Base-by-base conservation (phyloP, 2,113 vertebrate species). In the Corythornis madagascariensis region DNA sequence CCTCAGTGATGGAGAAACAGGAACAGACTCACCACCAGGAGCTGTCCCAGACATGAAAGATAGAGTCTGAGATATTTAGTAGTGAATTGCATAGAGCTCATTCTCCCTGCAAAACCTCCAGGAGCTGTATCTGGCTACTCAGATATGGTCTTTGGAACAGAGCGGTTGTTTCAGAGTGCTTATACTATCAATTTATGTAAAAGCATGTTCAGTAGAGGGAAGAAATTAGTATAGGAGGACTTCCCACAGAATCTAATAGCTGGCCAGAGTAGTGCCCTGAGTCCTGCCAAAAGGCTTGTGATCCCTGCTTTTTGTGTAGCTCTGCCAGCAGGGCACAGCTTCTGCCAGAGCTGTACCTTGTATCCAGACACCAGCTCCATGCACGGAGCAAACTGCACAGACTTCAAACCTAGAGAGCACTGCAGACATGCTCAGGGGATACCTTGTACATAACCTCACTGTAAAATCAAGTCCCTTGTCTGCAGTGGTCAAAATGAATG, bases 111-210 rank as follows among this genome's bases (percentile, higher is more conserved):
- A 75, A 60, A 86, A 64, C 14, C 45, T 64, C n/a, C 29, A 15
- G 0, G 0, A 52, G 52, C 19, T 11, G 16, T 1, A 1, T 25
- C 53, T 66, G 66, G 57, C 43, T 64, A 20, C 66, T 82, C 40
- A 86, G 28, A 52, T 14, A 29, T 0, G 0, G 53, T 26, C 24
- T 22, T 42, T 20, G n/a, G 38, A 86, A 35, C 2, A 69, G 48
- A n/a, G 6, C 57, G 24, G 7, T 6, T 18, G 29, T n/a, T 83
- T 81, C 17, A 75, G 18, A 40, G 40, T 43, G 29, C 12, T 78
- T 61, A 35, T 48, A 17, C 29, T 56, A 48, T 40, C 53, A 56
- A 11, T 6, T 77, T 8, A 10, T 35, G 57, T 1, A 5, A 5
- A 35, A 15, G 25, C 35, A 53, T 47, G 26, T 42, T 70, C 16